phyloP scores from a whole-genome alignment of 2,113 vertebrate species.

The Euleptes europaea region DNA sequence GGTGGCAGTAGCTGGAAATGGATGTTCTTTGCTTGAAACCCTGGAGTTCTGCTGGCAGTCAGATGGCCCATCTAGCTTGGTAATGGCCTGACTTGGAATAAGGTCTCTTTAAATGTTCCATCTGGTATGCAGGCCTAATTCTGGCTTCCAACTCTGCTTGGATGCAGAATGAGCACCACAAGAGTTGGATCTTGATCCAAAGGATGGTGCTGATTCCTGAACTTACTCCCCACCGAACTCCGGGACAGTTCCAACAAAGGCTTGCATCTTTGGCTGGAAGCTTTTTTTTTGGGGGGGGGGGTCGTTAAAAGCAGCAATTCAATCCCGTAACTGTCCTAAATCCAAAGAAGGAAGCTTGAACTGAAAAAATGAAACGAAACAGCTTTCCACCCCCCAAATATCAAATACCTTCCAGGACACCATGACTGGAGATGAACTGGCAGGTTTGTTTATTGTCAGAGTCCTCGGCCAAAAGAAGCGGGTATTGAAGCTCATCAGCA shows the following conservation, averaged over 20 bases:
- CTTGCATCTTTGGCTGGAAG: neutral
- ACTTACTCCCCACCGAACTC: accelerated
- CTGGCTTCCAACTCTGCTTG: neutral
- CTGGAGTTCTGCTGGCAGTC: too few relatives aligned
- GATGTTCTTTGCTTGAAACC: too few relatives aligned
- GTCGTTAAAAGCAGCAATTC: accelerated
- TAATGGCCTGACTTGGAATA: too few relatives aligned
- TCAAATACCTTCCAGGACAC: neutral
- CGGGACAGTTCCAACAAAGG: accelerated
- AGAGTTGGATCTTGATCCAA: neutral
- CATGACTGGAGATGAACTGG: accelerated
- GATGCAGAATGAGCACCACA: neutral
- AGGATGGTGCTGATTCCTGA: neutral
- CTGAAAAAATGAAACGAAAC: neutral
- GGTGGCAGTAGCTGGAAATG: too few relatives aligned
- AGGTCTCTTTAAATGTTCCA: too few relatives aligned
- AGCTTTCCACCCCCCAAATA: neutral
- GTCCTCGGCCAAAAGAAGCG: neutral
- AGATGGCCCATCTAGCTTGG: too few relatives aligned
- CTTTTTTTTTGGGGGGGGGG: neutral
- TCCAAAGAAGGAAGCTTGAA: neutral
- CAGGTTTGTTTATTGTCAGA: accelerated
- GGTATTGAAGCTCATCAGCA: neutral
- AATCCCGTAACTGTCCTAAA: neutral
- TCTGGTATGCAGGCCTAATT: too few relatives aligned